A percentile compares a stretch with the other conserved stretches of the same genome.
Conservation (phyloP, 2,888 invertebrate genomes). For the Orgyia antiqua region DNA sequence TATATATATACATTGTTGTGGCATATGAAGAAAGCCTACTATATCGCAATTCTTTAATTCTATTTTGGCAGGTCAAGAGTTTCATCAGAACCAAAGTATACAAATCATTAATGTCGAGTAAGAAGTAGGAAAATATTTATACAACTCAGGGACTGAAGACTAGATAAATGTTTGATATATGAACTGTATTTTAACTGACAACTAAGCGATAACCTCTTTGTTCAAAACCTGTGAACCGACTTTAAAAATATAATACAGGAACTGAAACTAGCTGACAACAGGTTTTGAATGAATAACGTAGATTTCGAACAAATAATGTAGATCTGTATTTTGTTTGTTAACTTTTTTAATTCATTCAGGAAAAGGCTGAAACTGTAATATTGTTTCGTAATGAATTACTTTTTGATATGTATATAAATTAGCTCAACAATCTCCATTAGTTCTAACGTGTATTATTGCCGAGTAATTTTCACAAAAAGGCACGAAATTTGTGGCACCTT, state of each 20-base stretch:
- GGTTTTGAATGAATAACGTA: conserved; percentile 74
- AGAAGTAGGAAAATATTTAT: conserved; percentile 78
- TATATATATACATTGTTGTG: conserved; percentile 78
- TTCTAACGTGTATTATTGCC: conserved; percentile 27
- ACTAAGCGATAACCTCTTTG: conserved; percentile 67
- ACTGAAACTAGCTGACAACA: conserved; percentile 66
- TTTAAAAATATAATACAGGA: conserved; percentile 58
- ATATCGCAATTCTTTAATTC: conserved; percentile 77
- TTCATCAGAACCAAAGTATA: conserved; percentile 78
- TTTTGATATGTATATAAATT: conserved; percentile 55
- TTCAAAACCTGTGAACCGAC: conserved; percentile 74
- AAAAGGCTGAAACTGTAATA: conserved; percentile 57
- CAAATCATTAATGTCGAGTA: conserved; percentile 77
- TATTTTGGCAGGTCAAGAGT: conserved; percentile 76
- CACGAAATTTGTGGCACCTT: conserved; percentile 16
- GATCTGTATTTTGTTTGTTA: conserved; percentile 48
- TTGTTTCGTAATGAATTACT: conserved; percentile 43
- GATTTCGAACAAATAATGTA: conserved; percentile 57
- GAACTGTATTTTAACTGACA: conserved; percentile 74
- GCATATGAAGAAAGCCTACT: conserved; percentile 74
- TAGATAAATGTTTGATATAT: conserved; percentile 78
- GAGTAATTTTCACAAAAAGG: conserved; percentile 32
- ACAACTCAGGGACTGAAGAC: conserved; percentile 77
- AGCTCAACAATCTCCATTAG: conserved; percentile 37
- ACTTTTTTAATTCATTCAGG: conserved; percentile 34